A percentile compares a stretch with the other conserved stretches of the same genome.
Evolutionary conservation across 2,888 invertebrate genomes (phyloP).

Genomic region (Mechanitis messenoides): DNA sequence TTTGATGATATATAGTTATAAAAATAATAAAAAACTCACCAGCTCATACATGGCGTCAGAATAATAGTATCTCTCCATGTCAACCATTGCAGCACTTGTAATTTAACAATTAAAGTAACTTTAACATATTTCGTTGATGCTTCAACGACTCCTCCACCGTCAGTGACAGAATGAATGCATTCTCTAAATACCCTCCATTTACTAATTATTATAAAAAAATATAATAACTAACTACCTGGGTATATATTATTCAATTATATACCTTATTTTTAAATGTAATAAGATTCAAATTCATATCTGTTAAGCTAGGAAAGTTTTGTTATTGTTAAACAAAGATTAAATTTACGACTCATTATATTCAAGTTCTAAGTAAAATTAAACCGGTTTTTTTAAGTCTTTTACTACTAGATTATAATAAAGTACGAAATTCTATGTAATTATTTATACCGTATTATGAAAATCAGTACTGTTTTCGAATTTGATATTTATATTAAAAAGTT

Average conservation of each 20-base stretch:
- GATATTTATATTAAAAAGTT: no score
- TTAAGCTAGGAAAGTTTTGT: not conserved
- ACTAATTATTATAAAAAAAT: slow-evolving; percentile 11
- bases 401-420: no score
- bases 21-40: slow-evolving; percentile 32
- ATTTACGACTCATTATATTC: not conserved
- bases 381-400: no score
- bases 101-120: not conserved
- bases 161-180: slow-evolving; percentile 1
- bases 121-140: not conserved
- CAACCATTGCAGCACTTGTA: not conserved
- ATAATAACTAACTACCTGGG: not conserved
- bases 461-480: no score
- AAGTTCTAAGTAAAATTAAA: no score
- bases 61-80: slow-evolving; percentile 30
- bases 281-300: not conserved
- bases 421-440: no score
- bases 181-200: slow-evolving; percentile 9
- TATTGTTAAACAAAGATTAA: not conserved
- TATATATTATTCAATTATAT: not conserved
- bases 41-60: slow-evolving; percentile 37
- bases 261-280: not conserved
- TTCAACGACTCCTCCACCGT: not conserved
- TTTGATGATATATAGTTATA: not conserved
- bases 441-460: no score